Base-by-base conservation (phyloP, 2,113 vertebrate species). In the Chaenocephalus aceratus region DNA sequence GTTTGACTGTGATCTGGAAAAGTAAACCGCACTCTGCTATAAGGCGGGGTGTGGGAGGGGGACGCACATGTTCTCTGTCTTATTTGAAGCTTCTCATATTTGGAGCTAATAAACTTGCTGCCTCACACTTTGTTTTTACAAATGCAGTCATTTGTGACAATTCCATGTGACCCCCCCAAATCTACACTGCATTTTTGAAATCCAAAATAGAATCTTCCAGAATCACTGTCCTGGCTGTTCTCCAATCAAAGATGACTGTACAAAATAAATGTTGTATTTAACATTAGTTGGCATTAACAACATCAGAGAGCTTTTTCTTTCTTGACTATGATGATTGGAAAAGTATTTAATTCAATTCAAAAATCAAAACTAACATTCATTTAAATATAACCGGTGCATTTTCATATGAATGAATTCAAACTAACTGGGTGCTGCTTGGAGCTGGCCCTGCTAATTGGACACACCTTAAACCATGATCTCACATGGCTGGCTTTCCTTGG, bases 391-490 rank as follows among this genome's bases (percentile, higher is more conserved):
- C 14, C 36, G 5, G 36, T 41, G 36, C 7, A 41, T 41, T 41
- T 41, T 41, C 23, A 3, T 30, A 59, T 59, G 45, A 11, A 53
- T 60, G 0, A 36, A 62, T 60, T 36, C 3, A 49, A 6, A 85
- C 46, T 26, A 44, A n/a, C n/a, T 41, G 63, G 21, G 71, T 34
- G 1, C 46, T 6, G 59, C 73, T 64, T 54, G 65, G 77, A 80
- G 49, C 77, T 72, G 76, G 68, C 62, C 58, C 57, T 21, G 72
- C 82, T 93, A 86, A 93, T 89, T 90, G 88, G 90, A 92, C 87
- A 91, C 89, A 93, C 89, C 90, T 91, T 88, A 87, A 88, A 92
- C 80, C 79, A 87, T 94, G 90, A 93, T 77, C 84, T 93, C 92
- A 93, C 80, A 82, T 83, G 79, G 88, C 87, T 87, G 90, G 77